Evolutionary conservation across 2,797 vertebrate genomes (phyloP).

Genomic region (Sarcoramphus papa): DNA sequence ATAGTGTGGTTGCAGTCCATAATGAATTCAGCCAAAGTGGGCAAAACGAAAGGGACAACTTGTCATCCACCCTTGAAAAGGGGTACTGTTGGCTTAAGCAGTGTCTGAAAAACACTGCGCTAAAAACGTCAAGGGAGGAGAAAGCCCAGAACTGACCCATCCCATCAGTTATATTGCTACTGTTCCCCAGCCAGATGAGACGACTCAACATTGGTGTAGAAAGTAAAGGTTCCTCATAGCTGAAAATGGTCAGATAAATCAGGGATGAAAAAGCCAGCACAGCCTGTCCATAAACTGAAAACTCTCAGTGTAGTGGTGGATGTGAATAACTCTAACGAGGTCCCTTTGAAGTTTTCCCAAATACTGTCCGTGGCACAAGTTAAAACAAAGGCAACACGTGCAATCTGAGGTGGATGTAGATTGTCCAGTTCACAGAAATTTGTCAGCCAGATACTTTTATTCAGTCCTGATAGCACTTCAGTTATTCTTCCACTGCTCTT

Average conservation of each 20-base stretch:
- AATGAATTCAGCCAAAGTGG: fast-evolving
- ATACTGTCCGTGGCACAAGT: background rate
- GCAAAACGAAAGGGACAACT: background rate
- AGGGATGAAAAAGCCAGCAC: background rate
- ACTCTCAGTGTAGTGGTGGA: background rate
- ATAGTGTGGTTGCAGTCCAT: background rate
- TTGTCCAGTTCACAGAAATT: background rate
- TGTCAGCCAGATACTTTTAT: background rate
- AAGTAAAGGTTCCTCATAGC: background rate
- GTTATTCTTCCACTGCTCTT: background rate
- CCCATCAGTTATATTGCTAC: background rate
- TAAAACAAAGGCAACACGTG: background rate
- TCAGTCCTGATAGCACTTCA: background rate
- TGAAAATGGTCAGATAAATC: background rate
- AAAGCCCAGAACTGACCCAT: background rate
- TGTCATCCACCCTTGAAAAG: background rate
- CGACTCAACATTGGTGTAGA: background rate
- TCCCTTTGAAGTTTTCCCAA: background rate
- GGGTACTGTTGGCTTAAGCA: background rate
- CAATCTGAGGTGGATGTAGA: background rate
- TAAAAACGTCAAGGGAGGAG: background rate
- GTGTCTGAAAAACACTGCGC: background rate
- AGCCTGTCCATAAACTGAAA: background rate
- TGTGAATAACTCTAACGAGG: background rate
- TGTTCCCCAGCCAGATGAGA: background rate